phyloP scores from a whole-genome alignment of 2,888 invertebrate genomes.

The Subacronicta megacephala region DNA sequence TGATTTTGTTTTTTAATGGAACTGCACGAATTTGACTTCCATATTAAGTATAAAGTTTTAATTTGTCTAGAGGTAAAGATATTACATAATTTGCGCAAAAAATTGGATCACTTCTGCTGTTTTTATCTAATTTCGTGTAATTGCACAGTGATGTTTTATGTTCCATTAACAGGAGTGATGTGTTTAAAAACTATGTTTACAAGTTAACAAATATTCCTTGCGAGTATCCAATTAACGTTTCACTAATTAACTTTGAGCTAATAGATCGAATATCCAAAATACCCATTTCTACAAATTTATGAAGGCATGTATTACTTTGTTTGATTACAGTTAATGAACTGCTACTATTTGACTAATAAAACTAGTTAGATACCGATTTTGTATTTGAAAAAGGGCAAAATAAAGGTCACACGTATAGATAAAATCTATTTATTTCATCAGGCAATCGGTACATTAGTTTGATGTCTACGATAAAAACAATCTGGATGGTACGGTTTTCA shows the following conservation, averaged over 20 bases:
- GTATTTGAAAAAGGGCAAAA: neutral
- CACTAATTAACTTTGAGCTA: conserved; percentile 6
- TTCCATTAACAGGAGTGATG: conserved; percentile 28
- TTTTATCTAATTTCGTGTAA: neutral
- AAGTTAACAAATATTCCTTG: conserved; percentile 1
- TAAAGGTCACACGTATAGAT: neutral
- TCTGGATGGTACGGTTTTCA: no score
- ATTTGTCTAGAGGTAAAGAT: no score
- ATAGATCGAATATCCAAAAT: conserved; percentile 7
- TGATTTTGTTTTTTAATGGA: no score
- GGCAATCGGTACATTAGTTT: neutral
- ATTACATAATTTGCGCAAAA: conserved; percentile 5
- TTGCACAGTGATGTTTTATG: conserved; percentile 2
- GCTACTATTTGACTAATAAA: neutral
- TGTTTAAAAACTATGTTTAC: conserved; percentile 6
- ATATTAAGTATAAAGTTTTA: no score
- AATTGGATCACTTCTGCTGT: conserved; percentile 3
- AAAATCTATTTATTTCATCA: neutral
- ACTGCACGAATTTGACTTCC: no score
- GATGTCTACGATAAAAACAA: no score
- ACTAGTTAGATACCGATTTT: neutral
- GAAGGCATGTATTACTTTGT: conserved; percentile 10
- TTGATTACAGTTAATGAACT: neutral
- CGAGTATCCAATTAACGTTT: conserved; percentile 6
- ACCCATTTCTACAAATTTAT: neutral